Percentiles rank a stretch among this genome's conserved stretches.
Evolutionary conservation across 2,797 vertebrate species (phyloP).

Genomic region (Betta splendens): DNA sequence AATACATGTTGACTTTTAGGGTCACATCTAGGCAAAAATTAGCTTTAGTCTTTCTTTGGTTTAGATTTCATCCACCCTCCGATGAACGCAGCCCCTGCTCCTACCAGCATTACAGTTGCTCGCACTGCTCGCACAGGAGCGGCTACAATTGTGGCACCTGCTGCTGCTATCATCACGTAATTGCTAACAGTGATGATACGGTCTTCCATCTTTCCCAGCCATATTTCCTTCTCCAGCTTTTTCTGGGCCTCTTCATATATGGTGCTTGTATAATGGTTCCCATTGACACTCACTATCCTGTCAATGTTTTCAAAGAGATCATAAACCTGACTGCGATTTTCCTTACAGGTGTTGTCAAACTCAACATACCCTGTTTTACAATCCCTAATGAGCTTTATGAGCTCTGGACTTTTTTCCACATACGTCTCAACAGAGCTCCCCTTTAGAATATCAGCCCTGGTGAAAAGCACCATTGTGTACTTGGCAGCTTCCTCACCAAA

Average conservation of each 20-base stretch:
- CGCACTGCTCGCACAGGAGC: fast-evolving
- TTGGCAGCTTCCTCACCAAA: slow-evolving; percentile 47
- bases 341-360: slow-evolving; percentile 46
- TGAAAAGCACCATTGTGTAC: slow-evolving; percentile 61
- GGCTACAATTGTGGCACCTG: background rate
- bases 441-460: slow-evolving; percentile 30
- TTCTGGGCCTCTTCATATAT: slow-evolving; percentile 41
- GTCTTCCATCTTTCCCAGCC: background rate
- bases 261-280: slow-evolving; percentile 41
- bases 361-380: slow-evolving; percentile 37
- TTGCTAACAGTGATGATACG: background rate
- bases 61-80: slow-evolving; percentile 13
- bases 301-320: slow-evolving; percentile 63
- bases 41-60: background rate
- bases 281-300: slow-evolving; percentile 38
- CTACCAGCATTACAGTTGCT: fast-evolving
- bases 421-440: background rate
- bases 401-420: background rate
- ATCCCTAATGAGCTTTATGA: slow-evolving; percentile 8
- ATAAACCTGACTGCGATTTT: slow-evolving; percentile 48
- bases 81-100: background rate
- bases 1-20: background rate
- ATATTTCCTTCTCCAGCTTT: background rate
- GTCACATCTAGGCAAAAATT: background rate
- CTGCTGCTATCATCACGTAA: background rate